phyloP scores from a whole-genome alignment of 2,797 vertebrate genomes.

The Acrocephalus scirpaceus region DNA sequence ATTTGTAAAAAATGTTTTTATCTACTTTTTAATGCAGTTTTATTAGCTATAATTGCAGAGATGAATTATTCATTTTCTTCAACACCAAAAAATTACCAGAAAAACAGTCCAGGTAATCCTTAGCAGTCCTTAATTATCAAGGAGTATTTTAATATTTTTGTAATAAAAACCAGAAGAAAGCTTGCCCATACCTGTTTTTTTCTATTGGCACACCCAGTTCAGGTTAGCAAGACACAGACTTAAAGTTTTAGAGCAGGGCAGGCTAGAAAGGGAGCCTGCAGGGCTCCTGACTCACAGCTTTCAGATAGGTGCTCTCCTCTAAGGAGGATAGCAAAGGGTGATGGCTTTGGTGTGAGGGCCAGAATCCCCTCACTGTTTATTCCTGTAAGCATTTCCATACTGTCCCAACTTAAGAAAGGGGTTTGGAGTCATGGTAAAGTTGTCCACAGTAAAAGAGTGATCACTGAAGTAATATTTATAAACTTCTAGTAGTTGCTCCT shows the following conservation, averaged over 20 bases:
- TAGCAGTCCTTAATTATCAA: not conserved
- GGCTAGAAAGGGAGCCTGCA: not conserved
- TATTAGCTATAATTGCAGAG: not conserved
- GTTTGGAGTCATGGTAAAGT: not conserved
- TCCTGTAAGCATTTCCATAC: not conserved
- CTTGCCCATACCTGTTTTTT: not conserved
- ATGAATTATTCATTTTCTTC: not conserved
- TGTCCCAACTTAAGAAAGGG: not conserved
- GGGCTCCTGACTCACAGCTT: not conserved
- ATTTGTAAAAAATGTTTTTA: not conserved
- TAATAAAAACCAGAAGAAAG: not conserved
- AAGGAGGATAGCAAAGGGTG: not conserved
- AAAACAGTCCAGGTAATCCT: not conserved
- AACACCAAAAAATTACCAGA: not conserved
- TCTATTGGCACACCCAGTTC: not conserved
- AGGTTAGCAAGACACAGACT: not conserved
- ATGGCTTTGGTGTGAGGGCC: not conserved
- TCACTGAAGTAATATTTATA: not conserved
- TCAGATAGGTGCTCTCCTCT: not conserved
- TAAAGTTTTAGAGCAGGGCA: not conserved
- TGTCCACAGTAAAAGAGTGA: not conserved
- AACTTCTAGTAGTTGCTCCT: not conserved
- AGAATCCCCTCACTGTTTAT: not conserved
- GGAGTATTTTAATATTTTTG: not conserved
- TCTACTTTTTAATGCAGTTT: not conserved